phyloP scores from a whole-genome alignment of 2,113 vertebrate genomes.

The Solenodon paradoxus region DNA sequence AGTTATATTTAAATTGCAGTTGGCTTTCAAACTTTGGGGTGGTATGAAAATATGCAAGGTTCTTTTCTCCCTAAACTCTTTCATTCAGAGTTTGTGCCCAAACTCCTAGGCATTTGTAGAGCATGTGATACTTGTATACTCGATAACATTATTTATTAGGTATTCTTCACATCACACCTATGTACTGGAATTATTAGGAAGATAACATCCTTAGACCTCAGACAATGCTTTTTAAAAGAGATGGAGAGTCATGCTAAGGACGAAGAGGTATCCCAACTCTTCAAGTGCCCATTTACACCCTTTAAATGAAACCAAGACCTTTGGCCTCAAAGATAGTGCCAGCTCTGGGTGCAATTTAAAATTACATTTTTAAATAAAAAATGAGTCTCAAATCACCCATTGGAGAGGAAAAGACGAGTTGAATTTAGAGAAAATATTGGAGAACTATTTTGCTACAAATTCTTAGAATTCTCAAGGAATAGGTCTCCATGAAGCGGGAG shows the following conservation, averaged over 20 bases:
- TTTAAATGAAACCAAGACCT: neutral
- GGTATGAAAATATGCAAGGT: neutral
- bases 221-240: neutral
- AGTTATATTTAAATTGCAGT: neutral
- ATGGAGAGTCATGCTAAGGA: neutral
- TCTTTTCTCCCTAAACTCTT: neutral
- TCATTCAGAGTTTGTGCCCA: neutral
- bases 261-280: neutral
- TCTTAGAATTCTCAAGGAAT: neutral
- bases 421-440: neutral
- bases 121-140: neutral
- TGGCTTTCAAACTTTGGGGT: slow-evolving; percentile 12
- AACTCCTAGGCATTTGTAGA: neutral
- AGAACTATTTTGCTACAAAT: neutral
- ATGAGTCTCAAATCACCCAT: neutral
- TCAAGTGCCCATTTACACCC: neutral
- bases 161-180: neutral
- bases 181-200: neutral
- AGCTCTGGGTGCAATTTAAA: neutral
- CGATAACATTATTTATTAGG: neutral
- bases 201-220: neutral
- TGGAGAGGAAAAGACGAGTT: neutral
- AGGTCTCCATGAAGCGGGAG: neutral
- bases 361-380: neutral
- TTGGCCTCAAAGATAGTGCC: neutral